phyloP scores from a whole-genome alignment of 2,888 invertebrate genomes.

The Fragum whitleyi region DNA sequence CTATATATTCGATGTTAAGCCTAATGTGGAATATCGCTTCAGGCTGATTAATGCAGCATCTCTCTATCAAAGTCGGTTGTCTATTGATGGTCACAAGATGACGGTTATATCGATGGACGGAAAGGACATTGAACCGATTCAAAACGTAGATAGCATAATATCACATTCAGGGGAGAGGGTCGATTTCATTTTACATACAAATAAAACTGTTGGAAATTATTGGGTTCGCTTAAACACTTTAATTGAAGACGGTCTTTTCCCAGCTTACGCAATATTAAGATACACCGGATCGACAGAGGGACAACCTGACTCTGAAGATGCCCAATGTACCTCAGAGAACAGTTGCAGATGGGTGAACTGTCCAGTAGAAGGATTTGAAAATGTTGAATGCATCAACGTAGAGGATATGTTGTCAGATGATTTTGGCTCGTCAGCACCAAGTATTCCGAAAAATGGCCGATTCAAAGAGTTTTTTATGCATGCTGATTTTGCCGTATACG shows the following conservation, averaged over 20 bases:
- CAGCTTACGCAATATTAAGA: slow-evolving; percentile 63
- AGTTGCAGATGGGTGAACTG: slow-evolving; percentile 57
- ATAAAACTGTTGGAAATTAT: slow-evolving; percentile 67
- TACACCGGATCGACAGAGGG: slow-evolving; percentile 36
- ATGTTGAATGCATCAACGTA: slow-evolving; percentile 1
- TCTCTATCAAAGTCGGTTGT: slow-evolving; percentile 69
- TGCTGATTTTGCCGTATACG: slow-evolving; percentile 10
- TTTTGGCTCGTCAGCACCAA: background rate
- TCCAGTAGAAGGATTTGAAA: slow-evolving; percentile 33
- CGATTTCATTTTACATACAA: slow-evolving; percentile 73
- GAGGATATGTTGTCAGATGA: slow-evolving; percentile 8
- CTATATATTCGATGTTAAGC: slow-evolving; percentile 56
- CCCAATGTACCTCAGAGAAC: slow-evolving; percentile 30
- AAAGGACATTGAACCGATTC: slow-evolving; percentile 60
- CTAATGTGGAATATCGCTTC: slow-evolving; percentile 61
- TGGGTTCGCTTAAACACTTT: slow-evolving; percentile 75
- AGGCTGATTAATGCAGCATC: slow-evolving; percentile 70
- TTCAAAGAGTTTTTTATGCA: slow-evolving; percentile 45
- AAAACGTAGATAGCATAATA: slow-evolving; percentile 63
- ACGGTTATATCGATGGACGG: slow-evolving; percentile 74
- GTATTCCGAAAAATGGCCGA: slow-evolving; percentile 15
- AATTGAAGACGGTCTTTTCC: slow-evolving; percentile 47
- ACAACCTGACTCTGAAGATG: slow-evolving; percentile 29
- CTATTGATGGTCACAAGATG: slow-evolving; percentile 72
- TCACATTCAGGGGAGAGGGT: slow-evolving; percentile 76